Conservation (phyloP, 2,888 invertebrate genomes). For the Automeris io region DNA sequence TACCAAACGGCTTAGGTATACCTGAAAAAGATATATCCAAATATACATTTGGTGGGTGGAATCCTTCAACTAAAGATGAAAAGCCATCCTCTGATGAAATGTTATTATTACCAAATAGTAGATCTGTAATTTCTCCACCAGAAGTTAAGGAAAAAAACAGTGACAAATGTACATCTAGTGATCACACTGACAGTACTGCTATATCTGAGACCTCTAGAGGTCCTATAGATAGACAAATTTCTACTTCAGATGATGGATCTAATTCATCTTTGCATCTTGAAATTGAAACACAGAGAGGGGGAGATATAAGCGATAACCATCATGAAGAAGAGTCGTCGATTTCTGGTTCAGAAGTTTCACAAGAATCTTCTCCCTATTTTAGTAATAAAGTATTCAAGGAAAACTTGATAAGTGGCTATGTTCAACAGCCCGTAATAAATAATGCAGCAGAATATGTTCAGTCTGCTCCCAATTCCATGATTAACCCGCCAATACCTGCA, state of each 20-base stretch:
- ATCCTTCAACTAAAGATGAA: constrained; percentile 58
- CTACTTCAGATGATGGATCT: constrained; percentile 61
- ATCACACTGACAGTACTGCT: constrained; percentile 68
- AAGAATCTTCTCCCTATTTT: constrained; percentile 49
- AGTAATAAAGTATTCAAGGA: constrained; percentile 49
- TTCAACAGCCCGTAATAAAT: constrained; percentile 39
- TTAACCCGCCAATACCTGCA: constrained; percentile 25
- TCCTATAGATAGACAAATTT: constrained; percentile 52
- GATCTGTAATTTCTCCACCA: constrained; percentile 42
- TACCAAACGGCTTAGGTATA: constrained; percentile 80
- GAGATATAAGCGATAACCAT: constrained; percentile 30
- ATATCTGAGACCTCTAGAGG: constrained; percentile 58
- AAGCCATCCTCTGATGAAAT: constrained; percentile 68
- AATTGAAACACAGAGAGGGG: constrained; percentile 38
- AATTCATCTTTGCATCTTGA: constrained; percentile 58
- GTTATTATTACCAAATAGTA: constrained; percentile 56
- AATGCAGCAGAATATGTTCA: constrained; percentile 46
- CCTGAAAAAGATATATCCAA: constrained; percentile 65
- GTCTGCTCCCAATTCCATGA: constrained; percentile 35
- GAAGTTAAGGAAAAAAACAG: constrained; percentile 53
- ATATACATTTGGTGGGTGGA: constrained; percentile 56
- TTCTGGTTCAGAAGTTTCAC: constrained; percentile 45
- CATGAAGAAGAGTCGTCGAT: constrained; percentile 40
- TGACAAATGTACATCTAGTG: constrained; percentile 57
- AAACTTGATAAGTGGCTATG: constrained; percentile 50